Percentiles rank a stretch among this genome's conserved stretches.
These are phyloP conservation scores for Motacilla tschutschensis DNA, from an alignment of 2,113 vertebrate species.

Conservation along the genomic window DNA sequence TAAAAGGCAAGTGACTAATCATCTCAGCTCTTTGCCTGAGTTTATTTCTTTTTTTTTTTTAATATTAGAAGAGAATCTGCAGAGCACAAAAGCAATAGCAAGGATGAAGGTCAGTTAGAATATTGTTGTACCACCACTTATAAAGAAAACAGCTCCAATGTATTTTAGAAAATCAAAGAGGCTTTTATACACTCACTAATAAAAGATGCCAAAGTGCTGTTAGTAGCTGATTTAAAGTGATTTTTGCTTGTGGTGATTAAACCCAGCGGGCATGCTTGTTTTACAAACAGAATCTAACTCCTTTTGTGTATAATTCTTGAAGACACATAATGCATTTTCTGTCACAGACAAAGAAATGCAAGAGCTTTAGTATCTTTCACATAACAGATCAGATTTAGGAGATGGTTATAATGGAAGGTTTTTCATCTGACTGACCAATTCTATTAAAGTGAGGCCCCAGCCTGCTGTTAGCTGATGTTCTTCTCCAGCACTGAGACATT, in stretches of 20 bases:
- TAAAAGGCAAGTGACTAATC: constrained; percentile 37
- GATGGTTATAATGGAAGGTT: not conserved
- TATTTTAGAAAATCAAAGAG: constrained; percentile 62
- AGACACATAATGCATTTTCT: constrained; percentile 16
- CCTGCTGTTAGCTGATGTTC: not conserved
- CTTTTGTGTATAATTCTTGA: not conserved
- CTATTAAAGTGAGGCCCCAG: not conserved
- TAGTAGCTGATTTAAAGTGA: constrained; percentile 48
- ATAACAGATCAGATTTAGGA: not conserved
- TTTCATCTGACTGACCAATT: not conserved
- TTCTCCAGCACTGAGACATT: not conserved
- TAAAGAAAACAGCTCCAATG: constrained; percentile 5
- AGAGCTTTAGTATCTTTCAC: not conserved
- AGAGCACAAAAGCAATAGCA: constrained; percentile 30
- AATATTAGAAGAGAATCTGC: constrained; percentile 2
- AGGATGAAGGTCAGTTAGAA: constrained; percentile 50
- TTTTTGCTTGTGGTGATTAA: constrained; percentile 60
- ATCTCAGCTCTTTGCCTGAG: not conserved
- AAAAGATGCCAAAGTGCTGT: constrained; percentile 48
- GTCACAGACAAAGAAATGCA: not conserved
- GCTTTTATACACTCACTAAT: constrained; percentile 44
- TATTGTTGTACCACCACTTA: constrained; percentile 47
- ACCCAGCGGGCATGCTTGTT: constrained; percentile 42
- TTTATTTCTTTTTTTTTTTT: constrained; percentile 3
- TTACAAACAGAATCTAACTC: constrained; percentile 25